Conservation (phyloP, 2,797 vertebrate genomes). For the Capromys pilorides region DNA sequence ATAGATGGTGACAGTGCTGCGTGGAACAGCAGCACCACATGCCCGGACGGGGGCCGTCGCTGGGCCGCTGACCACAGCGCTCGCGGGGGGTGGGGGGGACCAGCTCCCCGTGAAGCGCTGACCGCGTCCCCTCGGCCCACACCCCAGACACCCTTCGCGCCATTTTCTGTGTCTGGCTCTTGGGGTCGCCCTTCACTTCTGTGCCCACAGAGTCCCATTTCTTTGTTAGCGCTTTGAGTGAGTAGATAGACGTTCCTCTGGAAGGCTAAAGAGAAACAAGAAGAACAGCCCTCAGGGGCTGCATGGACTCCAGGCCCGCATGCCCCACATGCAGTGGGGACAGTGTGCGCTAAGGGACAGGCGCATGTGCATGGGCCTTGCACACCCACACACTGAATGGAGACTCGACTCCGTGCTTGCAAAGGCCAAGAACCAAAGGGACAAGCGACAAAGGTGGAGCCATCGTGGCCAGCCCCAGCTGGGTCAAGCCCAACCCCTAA, state of each 20-base stretch:
- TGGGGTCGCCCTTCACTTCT: not conserved
- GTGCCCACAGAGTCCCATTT: not conserved
- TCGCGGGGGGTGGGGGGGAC: accelerated
- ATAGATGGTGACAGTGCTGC: too few species aligned
- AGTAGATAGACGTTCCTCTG: not conserved
- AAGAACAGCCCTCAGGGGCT: not conserved
- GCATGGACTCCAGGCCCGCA: accelerated
- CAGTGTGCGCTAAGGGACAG: not conserved
- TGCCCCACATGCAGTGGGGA: accelerated
- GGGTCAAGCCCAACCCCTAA: not conserved
- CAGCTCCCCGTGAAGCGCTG: accelerated
- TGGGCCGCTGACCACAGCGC: accelerated
- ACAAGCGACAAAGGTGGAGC: too few species aligned
- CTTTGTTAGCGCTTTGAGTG: slow-evolving; percentile 20
- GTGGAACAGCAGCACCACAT: too few species aligned
- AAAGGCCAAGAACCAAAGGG: too few species aligned
- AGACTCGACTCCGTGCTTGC: too few species aligned
- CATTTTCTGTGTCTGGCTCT: too few species aligned
- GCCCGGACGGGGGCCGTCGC: accelerated
- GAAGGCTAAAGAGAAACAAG: not conserved
- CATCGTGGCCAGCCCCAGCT: too few species aligned
- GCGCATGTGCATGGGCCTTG: too few species aligned
- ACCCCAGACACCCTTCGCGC: not conserved
- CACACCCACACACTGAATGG: too few species aligned
- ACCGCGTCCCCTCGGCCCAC: too few species aligned